Evolutionary conservation across 2,113 vertebrate species (phyloP).

Genomic region (Lampris incognitus): DNA sequence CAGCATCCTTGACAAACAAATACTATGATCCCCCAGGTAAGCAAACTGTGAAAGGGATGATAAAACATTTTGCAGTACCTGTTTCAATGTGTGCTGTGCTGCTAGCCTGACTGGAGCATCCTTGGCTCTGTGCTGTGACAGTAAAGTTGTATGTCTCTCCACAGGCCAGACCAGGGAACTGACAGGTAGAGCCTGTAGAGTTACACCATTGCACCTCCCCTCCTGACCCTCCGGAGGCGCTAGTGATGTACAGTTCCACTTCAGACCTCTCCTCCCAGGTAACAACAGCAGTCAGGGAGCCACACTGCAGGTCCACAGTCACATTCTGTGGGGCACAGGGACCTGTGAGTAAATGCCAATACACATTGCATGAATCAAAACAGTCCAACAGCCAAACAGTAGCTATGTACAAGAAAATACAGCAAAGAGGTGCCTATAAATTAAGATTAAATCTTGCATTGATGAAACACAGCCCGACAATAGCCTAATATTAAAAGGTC

Average conservation of each 20-base stretch:
- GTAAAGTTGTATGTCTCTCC: conserved; percentile 74
- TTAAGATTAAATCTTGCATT: background rate
- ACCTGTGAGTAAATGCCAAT: conserved; percentile 41
- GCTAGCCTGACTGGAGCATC: conserved; percentile 65
- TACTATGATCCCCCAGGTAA: too few species aligned
- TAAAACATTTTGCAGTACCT: conserved; percentile 50
- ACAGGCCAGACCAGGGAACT: conserved; percentile 65
- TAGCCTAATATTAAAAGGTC: background rate
- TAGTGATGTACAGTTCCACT: conserved; percentile 57
- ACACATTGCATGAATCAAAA: background rate
- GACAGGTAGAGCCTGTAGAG: conserved; percentile 60
- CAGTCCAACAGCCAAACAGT: too few species aligned
- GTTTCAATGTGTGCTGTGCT: conserved; percentile 52
- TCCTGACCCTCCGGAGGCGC: conserved; percentile 37
- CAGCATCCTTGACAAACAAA: background rate
- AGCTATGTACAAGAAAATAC: background rate
- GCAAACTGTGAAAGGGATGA: too few species aligned
- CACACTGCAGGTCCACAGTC: conserved; percentile 61
- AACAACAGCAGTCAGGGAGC: conserved; percentile 49
- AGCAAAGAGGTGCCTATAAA: background rate
- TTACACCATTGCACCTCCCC: conserved; percentile 38
- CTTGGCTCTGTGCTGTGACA: conserved; percentile 55
- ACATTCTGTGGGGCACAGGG: conserved; percentile 72
- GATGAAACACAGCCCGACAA: background rate
- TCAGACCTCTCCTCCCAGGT: conserved; percentile 69